Base-by-base conservation (phyloP, 2,888 invertebrate genomes). In the Coremacera marginata region DNA sequence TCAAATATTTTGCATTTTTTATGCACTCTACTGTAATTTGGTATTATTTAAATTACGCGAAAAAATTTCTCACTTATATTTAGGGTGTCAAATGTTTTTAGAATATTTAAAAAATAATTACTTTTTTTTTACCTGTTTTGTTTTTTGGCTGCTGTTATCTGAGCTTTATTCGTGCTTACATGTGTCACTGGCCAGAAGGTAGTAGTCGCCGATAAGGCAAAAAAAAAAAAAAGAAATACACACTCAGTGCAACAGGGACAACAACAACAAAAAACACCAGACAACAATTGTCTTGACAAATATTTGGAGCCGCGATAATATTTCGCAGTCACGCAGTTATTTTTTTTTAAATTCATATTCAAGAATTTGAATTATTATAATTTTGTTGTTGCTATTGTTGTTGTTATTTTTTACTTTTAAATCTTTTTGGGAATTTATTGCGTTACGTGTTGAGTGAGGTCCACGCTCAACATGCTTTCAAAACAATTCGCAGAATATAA, bases 81-180 rank as follows among this genome's bases (percentile, higher is more conserved):
- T 72, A 25, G 16, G 63, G 70, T 63, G 44, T 67, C 16, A 63
- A 27, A 5, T 37, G 73, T 34, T 62, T 62, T 51, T 63, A 62
- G 70, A 55, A 25, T 63, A 57, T 16, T n/a, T 49, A 51, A 22
- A 52, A 70, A 14, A 25, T n/a, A n/a, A 22, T 70, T 70, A 49
- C 63, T 55, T 37, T 31, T 63, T 62, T 72, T n/a, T n/a, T n/a
- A n/a, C n/a, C n/a, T n/a, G n/a, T n/a, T n/a, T n/a, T 55, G 57
- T 72, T 22, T 75, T 77, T 70, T 70, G 75, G 77, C 77, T 78
- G 78, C 78, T 80, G 82, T 79, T 81, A 83, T 82, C 80, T 78
- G 80, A 83, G 81, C 76, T 70, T 72, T 79, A 81, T 81, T 79
- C 81, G 73, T 81, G 82, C 82, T 82, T 80, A 82, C 82, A 81